Percentiles rank a stretch among this genome's conserved stretches.
Evolutionary conservation across 2,113 vertebrate species (phyloP).

Genomic region (Crypturellus undulatus): DNA sequence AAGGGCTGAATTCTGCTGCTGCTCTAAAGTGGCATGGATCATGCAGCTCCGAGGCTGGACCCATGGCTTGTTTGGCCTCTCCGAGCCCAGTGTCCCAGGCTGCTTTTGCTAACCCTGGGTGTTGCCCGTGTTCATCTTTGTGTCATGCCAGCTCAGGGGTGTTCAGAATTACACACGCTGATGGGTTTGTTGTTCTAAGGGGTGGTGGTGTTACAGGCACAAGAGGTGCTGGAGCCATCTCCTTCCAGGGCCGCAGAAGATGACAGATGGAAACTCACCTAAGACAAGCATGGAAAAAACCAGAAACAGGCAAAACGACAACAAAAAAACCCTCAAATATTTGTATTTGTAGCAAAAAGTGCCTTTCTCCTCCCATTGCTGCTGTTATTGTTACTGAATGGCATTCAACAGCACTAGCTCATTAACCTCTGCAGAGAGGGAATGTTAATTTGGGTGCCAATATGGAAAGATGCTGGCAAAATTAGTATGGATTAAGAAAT

Average conservation of each 20-base stretch:
- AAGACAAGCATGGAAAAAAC: neutral
- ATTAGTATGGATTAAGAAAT: neutral
- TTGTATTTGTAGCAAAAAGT: constrained; percentile 7
- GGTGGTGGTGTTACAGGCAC: constrained; percentile 49
- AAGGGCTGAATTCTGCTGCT: neutral
- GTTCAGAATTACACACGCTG: neutral
- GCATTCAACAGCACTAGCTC: neutral
- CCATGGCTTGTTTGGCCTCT: neutral
- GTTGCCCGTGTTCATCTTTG: constrained; percentile 6
- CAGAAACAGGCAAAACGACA: constrained; percentile 10
- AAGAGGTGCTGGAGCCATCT: constrained; percentile 55
- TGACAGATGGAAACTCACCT: constrained; percentile 59
- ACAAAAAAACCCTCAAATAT: constrained; percentile 24
- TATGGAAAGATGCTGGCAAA: constrained; percentile 10
- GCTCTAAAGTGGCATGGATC: neutral
- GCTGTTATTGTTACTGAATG: neutral
- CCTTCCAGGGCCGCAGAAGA: constrained; percentile 16
- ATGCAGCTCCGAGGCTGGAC: neutral
- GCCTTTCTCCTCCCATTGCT: neutral
- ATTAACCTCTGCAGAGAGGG: neutral
- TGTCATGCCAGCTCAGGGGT: neutral
- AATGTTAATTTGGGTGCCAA: neutral
- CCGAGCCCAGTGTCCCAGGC: neutral
- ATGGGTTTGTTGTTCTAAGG: constrained; percentile 54
- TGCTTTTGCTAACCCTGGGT: constrained; percentile 3